Base-by-base conservation (phyloP, 2,113 vertebrate species). In the Neodontobutis hainanensis region DNA sequence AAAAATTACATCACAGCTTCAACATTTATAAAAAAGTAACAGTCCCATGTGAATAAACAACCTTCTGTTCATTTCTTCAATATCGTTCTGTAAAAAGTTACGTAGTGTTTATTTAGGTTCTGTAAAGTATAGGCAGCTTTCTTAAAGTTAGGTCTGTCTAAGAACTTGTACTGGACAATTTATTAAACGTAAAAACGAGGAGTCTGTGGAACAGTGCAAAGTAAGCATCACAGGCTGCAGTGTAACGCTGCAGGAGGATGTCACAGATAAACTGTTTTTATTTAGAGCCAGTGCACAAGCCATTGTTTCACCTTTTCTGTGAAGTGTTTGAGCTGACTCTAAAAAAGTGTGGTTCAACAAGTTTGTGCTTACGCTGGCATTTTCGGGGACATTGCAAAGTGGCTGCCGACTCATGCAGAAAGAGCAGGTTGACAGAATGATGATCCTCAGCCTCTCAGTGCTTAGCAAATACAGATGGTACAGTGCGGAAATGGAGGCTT, bases 391-490 rank as follows among this genome's bases (percentile, higher is more conserved):
- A 52, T 64, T 48, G 75, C 69, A 85, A 83, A 87, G 88, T 81
- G 77, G 70, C 73, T 87, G 83, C 68, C 72, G 60, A 79, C 78
- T 89, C 80, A 82, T 73, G 85, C 85, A 86, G 77, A 78, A 84
- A 80, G 71, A 75, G 85, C 78, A 71, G 75, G 78, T 65, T 87
- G 83, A 86, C 85, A 86, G 78, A 84, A 84, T 84, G 83, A 86
- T 86, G 82, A 84, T 84, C 86, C 67, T 36, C 64, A 68, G 73
- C 70, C 81, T 78, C 70, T 66, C 64, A 14, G 77, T 67, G 82
- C 85, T 85, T 81, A 65, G 78, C 78, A 85, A 87, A 88, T 87
- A 84, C 80, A 86, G 85, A 87, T 81, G 84, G 82, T 78, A 77
- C 73, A 77, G 82, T 80, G 75, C 80, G 81, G 73, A 85, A 85